Evolutionary conservation across 1,140 invertebrate genomes (phyloP), one percentile per base, ranked within the genome.

Genomic region (Helicorthomorpha holstii): DNA sequence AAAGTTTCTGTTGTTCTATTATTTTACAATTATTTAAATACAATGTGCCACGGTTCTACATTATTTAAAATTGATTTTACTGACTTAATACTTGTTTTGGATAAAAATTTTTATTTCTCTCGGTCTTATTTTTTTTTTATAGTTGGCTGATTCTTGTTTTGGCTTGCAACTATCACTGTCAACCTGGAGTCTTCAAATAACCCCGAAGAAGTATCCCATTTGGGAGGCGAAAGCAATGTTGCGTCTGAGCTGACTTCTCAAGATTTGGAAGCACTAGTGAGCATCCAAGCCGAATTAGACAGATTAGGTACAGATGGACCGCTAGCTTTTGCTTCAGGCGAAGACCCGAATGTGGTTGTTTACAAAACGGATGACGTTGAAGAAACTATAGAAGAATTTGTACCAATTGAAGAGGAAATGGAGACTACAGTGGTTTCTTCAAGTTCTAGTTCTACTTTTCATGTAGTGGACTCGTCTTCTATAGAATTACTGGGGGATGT

Each of bases 241-340:
- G 41, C 53, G 0, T 48, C 47, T 23, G 54, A 58, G 24, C 24
- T 58, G 14, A 54, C 56, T 1, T 26, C 27, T 21, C 54, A 57
- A 21, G 59, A 60, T 25, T 50, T 61, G 7, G 59, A 58, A 47
- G 48, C 52, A 4, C 51, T 61, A 16, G 54, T 54, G 42, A 61
- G 57, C 48, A 58, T 61, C 27, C 56, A 61, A 41, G 53, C 58
- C 10, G 58, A 54, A 29, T 34, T 46, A 27, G 51, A 53, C 25
- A 7, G 51, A 3, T 16, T 51, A 25, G 44, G 44, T 7, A 46
- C 19, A 7, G 29, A 34, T 34, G 16, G 7, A 16, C 29, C 29
- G 16, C n/a, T n/a, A n/a, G 29, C 7, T 34, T 7, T 16, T 7
- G 29, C 29, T 16, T 7, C 7, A 34, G 29, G 16, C 7, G 29